phyloP scores from a whole-genome alignment of 2,797 vertebrate genomes.

The Hippopotamyrus pictus region DNA sequence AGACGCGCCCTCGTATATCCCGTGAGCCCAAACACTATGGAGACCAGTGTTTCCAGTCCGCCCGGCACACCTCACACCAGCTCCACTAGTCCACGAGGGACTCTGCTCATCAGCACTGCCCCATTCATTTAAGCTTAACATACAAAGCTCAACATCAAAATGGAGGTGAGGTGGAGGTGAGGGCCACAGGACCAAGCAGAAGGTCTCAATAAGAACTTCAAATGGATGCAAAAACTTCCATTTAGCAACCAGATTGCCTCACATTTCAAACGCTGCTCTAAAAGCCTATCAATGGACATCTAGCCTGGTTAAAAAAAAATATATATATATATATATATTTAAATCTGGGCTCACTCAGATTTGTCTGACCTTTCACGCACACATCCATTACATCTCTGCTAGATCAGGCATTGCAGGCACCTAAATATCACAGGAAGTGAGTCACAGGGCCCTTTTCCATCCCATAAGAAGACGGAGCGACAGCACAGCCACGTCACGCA shows the following conservation, averaged over 20 bases:
- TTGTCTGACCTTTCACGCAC: not conserved
- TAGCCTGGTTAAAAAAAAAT: not conserved
- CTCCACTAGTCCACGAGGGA: not conserved
- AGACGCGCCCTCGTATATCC: not conserved
- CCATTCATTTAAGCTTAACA: not conserved
- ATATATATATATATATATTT: not conserved
- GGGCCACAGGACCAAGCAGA: not conserved
- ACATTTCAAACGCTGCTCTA: not conserved
- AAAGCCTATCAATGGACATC: not conserved
- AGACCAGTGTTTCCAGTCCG: not conserved
- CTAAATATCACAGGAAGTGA: slow-evolving; percentile 10
- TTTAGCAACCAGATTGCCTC: not conserved
- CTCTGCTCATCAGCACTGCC: not conserved
- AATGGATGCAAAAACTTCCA: not conserved
- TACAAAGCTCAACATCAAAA: not conserved
- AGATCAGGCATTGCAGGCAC: not conserved
- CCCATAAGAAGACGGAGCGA: not conserved
- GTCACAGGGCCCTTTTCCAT: not conserved
- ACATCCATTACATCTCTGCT: not conserved
- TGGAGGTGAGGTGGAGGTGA: not conserved
- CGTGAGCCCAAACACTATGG: not conserved
- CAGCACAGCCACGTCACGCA: not conserved
- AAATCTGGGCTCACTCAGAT: not conserved
- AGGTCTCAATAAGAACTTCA: not conserved
- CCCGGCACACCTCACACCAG: not conserved